Base-by-base conservation (phyloP, 1,140 invertebrate genomes). In the Meteorus sp. region DNA sequence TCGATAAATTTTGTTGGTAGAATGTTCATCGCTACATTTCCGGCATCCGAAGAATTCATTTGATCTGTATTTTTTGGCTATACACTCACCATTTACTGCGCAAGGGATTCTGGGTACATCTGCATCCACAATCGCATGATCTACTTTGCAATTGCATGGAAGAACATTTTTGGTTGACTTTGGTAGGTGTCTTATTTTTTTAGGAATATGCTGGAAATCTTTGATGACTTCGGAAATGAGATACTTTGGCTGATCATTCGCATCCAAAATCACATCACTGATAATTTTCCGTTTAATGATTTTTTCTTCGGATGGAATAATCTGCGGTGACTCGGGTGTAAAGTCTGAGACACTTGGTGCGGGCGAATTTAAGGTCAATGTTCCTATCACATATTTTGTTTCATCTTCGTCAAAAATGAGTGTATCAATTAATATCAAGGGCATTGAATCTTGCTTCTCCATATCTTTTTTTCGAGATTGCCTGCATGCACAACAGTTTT, bases 401-500 rank as follows among this genome's bases (percentile, higher is more conserved):
- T 64, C 37, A 3, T 59, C 47, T 22, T 63, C 59, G 33, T 68
- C 65, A 2, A 20, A 15, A 19, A 52, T 15, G 4, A 68, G 51
- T 3, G 62, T 63, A 4, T 73, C 68, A 7, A 74, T 62, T 7
- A 68, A 47, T 13, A 62, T 9, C 19, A 66, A 64, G 1, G 69
- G 65, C 4, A 31, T 31, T 45, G 52, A 70, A 29, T 61, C 48
- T 3, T 66, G 65, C 7, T 52, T 61, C 19, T 59, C 67, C 7
- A 64, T 11, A 5, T 69, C 43, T 13, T 63, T 29, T 22, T 74
- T 75, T 29, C 48, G 62, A 0, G 61, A 70, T 56, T 78, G 67
- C 47, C 68, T 64, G 53, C 75, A 76, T 0, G 62, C 45, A 25
- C 75, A 77, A 23, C 75, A 77, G 41, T 48, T 59, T 25, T 74